These are phyloP conservation scores for Drosophila ustulata DNA, from an alignment of 2,888 invertebrate genomes.

Conservation along the genomic window DNA sequence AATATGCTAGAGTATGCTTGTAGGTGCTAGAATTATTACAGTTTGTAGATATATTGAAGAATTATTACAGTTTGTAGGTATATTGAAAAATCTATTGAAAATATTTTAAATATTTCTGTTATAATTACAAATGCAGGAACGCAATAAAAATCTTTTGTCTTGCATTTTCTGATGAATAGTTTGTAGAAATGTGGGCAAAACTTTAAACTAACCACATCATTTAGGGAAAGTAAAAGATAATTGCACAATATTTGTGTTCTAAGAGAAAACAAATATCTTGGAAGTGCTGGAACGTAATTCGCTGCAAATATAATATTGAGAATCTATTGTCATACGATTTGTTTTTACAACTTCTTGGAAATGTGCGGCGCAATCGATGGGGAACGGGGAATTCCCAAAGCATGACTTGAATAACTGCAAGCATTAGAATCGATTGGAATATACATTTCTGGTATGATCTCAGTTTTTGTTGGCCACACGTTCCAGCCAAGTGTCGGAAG, in stretches of 20 bases:
- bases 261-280: not conserved
- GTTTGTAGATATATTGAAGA: too few species aligned
- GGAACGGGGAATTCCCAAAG: not conserved
- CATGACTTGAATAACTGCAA: not conserved
- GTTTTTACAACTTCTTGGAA: not conserved
- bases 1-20: not conserved
- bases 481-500: slow-evolving; percentile 5
- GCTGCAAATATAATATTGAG: not conserved
- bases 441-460: not conserved
- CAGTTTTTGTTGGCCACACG: slow-evolving; percentile 1
- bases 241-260: too few species aligned
- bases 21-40: too few species aligned
- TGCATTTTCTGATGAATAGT: too few species aligned
- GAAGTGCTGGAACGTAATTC: not conserved
- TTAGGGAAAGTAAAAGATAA: too few species aligned
- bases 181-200: too few species aligned
- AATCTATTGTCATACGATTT: not conserved
- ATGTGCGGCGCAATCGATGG: not conserved
- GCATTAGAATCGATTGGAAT: not conserved
- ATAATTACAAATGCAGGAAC: too few species aligned
- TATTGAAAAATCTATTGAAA: too few species aligned
- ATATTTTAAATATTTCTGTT: too few species aligned
- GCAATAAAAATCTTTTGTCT: too few species aligned
- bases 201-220: too few species aligned
- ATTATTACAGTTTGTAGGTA: too few species aligned